Percentiles rank a stretch among this genome's conserved stretches.
These are phyloP conservation scores for Erpornis zantholeuca DNA, from an alignment of 2,113 vertebrate species.

Conservation along the genomic window DNA sequence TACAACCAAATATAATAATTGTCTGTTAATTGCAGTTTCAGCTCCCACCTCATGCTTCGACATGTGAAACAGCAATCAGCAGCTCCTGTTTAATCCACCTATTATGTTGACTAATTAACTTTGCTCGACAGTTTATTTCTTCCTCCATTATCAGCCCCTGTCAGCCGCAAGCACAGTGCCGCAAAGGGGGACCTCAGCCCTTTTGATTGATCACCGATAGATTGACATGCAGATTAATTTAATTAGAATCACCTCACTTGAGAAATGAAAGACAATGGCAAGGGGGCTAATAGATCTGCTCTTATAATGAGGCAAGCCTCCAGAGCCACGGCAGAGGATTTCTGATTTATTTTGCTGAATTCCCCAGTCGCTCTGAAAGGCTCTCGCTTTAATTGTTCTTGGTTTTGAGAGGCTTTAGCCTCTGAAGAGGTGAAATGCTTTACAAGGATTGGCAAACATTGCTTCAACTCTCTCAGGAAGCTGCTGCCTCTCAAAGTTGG, in stretches of 20 bases:
- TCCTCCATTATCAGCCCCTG: conserved; percentile 86
- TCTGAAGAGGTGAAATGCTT: conserved; percentile 79
- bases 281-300: conserved; percentile 85
- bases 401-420: conserved; percentile 79
- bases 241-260: conserved; percentile 90
- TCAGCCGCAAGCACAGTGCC: conserved; percentile 79
- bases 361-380: conserved; percentile 77
- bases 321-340: conserved; percentile 74
- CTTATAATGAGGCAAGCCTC: conserved; percentile 79
- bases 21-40: conserved; percentile 83
- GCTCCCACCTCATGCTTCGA: conserved; percentile 77
- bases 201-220: conserved; percentile 89
- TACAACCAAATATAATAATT: conserved; percentile 88
- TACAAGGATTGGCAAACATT: conserved; percentile 74
- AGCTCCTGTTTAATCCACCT: conserved; percentile 84
- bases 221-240: conserved; percentile 92
- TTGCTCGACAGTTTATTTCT: conserved; percentile 84
- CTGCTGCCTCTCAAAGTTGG: conserved; percentile 61
- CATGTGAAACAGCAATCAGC: conserved; percentile 81
- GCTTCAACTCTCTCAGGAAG: conserved; percentile 63
- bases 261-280: conserved; percentile 86
- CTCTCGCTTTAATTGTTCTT: conserved; percentile 83
- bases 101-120: conserved; percentile 91
- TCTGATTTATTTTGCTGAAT: conserved; percentile 83
- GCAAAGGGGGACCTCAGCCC: conserved; percentile 73